phyloP scores from a whole-genome alignment of 1,140 invertebrate species.

The Drosophila pectinifera region DNA sequence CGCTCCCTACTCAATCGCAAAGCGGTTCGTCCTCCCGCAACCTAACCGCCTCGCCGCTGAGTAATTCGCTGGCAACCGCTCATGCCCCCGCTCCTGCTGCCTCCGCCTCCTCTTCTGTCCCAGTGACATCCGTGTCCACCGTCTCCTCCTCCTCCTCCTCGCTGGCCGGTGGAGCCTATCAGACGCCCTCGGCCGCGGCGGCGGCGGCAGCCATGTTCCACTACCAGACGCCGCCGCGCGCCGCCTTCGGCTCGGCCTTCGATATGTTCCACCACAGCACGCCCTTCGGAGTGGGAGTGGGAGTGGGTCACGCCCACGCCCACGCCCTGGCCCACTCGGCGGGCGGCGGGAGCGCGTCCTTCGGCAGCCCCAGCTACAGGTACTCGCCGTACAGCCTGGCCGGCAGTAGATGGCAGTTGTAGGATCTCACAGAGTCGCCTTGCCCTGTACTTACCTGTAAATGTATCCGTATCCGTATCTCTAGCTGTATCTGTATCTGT shows the following conservation, averaged over 20 bases:
- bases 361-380: slow-evolving; percentile 83
- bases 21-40: slow-evolving; percentile 74
- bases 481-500: slow-evolving; percentile 42
- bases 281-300: slow-evolving; percentile 79
- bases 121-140: slow-evolving; percentile 15
- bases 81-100: slow-evolving; percentile 15
- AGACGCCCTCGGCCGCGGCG: slow-evolving; percentile 59
- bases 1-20: slow-evolving; percentile 77
- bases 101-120: slow-evolving; percentile 7
- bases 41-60: slow-evolving; percentile 72
- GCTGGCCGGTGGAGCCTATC: slow-evolving; percentile 75
- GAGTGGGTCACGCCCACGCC: slow-evolving; percentile 54
- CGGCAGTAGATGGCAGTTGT: slow-evolving; percentile 84
- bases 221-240: slow-evolving; percentile 82
- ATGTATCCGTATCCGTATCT: slow-evolving; percentile 42
- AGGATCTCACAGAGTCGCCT: slow-evolving; percentile 48
- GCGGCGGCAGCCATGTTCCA: slow-evolving; percentile 74
- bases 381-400: slow-evolving; percentile 82
- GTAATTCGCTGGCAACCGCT: slow-evolving; percentile 48
- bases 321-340: slow-evolving; percentile 36
- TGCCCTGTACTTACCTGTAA: slow-evolving; percentile 30
- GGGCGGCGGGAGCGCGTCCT: slow-evolving; percentile 56
- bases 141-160: slow-evolving; percentile 32
- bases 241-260: slow-evolving; percentile 82
- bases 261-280: slow-evolving; percentile 85